phyloP scores from a whole-genome alignment of 2,888 invertebrate species.

The Zhengitettix transpicula region DNA sequence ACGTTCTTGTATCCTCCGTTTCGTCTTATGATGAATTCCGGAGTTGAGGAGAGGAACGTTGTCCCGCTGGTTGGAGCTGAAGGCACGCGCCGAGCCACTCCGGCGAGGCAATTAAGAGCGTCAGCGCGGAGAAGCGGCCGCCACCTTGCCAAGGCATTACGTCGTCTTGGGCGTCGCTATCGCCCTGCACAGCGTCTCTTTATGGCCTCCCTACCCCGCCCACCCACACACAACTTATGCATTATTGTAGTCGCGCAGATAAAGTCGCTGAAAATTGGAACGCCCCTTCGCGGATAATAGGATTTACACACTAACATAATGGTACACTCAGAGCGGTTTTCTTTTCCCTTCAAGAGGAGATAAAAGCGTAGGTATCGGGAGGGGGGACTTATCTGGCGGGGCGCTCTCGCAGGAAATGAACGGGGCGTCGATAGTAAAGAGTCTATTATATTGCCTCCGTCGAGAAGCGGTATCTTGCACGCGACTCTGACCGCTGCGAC shows the following conservation, averaged over 20 bases:
- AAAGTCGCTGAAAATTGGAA: slow-evolving; percentile 12
- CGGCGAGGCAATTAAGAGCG: no score
- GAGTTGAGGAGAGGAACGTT: no score
- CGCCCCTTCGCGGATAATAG: slow-evolving; percentile 12
- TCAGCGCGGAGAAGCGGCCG: background rate
- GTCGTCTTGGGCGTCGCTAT: background rate
- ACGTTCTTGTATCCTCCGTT: no score
- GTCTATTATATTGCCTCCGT: background rate
- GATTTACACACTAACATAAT: slow-evolving; percentile 15
- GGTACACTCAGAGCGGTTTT: slow-evolving; percentile 2
- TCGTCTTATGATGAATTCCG: no score
- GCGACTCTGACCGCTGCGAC: background rate
- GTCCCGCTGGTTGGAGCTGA: no score
- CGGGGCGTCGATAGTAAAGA: background rate
- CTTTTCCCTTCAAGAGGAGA: background rate
- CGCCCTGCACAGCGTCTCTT: background rate
- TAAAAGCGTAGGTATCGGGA: background rate
- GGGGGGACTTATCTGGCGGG: background rate
- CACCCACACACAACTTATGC: background rate
- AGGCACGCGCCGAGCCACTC: no score
- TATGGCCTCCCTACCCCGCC: background rate
- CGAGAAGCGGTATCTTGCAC: background rate
- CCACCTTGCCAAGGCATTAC: background rate
- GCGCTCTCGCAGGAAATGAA: background rate
- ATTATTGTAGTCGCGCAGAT: slow-evolving; percentile 4